These are phyloP conservation scores for Sylvietta virens DNA, from an alignment of 2,113 vertebrate species.

Conservation along the genomic window DNA sequence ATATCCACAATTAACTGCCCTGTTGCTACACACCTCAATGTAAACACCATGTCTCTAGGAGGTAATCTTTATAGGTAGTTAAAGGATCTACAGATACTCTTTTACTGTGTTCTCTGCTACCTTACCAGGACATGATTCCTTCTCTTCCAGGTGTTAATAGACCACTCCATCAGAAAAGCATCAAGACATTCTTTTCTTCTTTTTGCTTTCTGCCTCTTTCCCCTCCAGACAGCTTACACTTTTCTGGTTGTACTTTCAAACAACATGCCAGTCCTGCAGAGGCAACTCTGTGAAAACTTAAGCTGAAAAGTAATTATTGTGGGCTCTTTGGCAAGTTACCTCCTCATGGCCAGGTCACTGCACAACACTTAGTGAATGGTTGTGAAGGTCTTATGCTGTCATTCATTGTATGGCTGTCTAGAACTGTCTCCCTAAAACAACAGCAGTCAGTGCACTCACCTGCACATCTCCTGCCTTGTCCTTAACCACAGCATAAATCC, in stretches of 20 bases:
- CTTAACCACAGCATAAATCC: neutral
- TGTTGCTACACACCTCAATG: neutral
- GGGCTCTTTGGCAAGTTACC: neutral
- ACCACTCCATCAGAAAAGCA: neutral
- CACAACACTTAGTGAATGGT: fast-evolving
- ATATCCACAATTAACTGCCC: neutral
- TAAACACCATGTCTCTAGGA: constrained; percentile 25
- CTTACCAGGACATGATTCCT: neutral
- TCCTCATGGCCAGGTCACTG: neutral
- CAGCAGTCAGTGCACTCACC: neutral
- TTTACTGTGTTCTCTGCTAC: neutral
- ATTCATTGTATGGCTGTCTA: neutral
- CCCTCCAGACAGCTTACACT: neutral
- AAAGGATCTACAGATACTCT: neutral
- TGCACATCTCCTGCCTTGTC: neutral
- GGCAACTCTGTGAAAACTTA: neutral
- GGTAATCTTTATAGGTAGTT: constrained; percentile 32
- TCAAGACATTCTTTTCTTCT: neutral
- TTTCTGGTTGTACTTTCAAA: neutral
- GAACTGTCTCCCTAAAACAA: neutral
- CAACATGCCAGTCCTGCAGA: neutral
- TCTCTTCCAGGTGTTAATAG: neutral
- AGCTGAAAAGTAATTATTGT: neutral
- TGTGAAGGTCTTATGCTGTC: neutral
- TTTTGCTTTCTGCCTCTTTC: neutral